Conservation (phyloP, 2,888 invertebrate species). For the Parnassius orleans region DNA sequence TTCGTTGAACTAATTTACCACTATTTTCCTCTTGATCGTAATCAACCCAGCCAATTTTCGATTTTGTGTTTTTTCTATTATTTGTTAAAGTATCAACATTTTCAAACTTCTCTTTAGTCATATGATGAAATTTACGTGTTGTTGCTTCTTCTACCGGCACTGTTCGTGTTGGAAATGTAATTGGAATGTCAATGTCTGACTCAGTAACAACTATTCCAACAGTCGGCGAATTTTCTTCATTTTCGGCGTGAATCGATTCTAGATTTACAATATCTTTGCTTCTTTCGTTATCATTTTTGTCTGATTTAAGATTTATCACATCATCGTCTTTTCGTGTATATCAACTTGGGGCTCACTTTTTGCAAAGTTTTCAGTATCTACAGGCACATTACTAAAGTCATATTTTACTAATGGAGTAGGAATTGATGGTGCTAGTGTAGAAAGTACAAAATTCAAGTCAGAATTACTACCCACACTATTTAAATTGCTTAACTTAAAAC, state of each 20-base stretch:
- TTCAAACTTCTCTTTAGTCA: constrained; percentile 17
- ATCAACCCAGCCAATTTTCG: constrained; percentile 20
- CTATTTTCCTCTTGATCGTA: constrained; percentile 13
- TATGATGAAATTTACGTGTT: constrained; percentile 21
- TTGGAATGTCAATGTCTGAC: background rate
- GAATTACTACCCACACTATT: constrained; percentile 9
- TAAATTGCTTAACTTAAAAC: constrained; percentile 11
- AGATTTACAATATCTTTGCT: background rate
- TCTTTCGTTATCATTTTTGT: constrained; percentile 3
- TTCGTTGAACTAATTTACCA: constrained; percentile 14
- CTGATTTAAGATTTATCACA: constrained; percentile 1
- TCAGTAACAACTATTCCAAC: background rate
- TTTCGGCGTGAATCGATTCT: background rate
- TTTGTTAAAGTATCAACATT: constrained; percentile 3
- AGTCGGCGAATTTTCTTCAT: constrained; percentile 5
- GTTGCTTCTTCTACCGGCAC: background rate
- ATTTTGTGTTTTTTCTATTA: constrained; percentile 3
- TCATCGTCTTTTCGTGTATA: constrained; percentile 2
- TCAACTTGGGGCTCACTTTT: constrained; percentile 1
- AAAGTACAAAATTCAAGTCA: constrained; percentile 1
- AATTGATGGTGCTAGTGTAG: constrained; percentile 6
- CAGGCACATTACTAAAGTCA: constrained; percentile 14
- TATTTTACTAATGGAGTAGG: constrained; percentile 15
- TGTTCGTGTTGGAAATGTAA: constrained; percentile 11
- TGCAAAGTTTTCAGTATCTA: background rate